phyloP scores from a whole-genome alignment of 1,140 invertebrate species.

The Nasonia vitripennis region DNA sequence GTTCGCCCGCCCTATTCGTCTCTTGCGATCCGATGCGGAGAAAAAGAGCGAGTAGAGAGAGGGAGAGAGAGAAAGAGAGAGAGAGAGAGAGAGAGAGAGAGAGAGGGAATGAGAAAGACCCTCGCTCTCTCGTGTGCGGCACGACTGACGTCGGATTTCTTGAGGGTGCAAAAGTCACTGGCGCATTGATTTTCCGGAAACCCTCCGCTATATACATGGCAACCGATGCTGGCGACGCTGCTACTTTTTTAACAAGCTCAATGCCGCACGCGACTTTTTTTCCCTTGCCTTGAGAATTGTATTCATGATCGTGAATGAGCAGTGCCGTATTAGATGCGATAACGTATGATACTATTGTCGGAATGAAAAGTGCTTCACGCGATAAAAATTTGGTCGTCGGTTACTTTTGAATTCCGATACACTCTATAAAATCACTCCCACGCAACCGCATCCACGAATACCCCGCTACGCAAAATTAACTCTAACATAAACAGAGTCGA shows the following conservation, averaged over 20 bases:
- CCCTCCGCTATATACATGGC: not conserved
- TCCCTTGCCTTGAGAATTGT: not conserved
- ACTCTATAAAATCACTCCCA: too few species aligned
- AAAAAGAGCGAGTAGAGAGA: slow-evolving; percentile 1
- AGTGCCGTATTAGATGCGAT: not conserved
- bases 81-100: slow-evolving; percentile 9
- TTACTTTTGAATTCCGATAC: too few species aligned
- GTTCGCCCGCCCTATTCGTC: slow-evolving; percentile 46
- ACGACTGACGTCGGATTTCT: slow-evolving; percentile 27
- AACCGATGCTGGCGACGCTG: not conserved
- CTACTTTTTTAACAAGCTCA: slow-evolving; percentile 33
- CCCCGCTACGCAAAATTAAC: too few species aligned
- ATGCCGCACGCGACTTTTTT: not conserved
- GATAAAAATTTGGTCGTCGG: not conserved
- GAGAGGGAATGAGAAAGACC: slow-evolving; percentile 26
- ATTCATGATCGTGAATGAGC: slow-evolving; percentile 20
- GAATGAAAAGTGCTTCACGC: not conserved
- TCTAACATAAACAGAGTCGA: too few species aligned
- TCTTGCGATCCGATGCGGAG: not conserved
- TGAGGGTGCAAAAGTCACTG: slow-evolving; percentile 44
- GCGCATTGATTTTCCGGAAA: slow-evolving; percentile 45
- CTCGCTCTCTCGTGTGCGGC: not conserved
- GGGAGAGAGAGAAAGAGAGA: slow-evolving; percentile 22
- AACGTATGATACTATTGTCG: too few species aligned
- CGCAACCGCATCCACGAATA: too few species aligned